Evolutionary conservation across 2,888 invertebrate genomes (phyloP).

Genomic region (Apamea anceps): DNA sequence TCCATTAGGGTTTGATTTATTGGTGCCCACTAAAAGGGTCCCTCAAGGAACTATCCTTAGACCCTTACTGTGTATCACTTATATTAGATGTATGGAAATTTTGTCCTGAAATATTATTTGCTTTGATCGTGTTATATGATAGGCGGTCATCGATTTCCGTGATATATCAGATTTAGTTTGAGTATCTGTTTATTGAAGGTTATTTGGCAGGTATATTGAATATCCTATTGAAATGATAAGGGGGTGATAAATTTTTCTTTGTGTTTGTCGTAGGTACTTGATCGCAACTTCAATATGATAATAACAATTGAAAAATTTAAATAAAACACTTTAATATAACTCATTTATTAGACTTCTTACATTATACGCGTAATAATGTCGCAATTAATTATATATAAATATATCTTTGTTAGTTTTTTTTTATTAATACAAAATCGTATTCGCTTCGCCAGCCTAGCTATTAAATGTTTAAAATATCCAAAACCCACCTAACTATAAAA

Average conservation of each 20-base stretch:
- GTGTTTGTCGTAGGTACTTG: background rate
- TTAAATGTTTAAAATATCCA: background rate
- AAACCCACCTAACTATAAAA: background rate
- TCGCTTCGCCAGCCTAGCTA: background rate
- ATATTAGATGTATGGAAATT: slow-evolving; percentile 87
- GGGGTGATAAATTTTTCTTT: background rate
- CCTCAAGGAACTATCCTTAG: slow-evolving; percentile 84
- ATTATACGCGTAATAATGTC: background rate
- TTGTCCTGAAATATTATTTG: slow-evolving; percentile 81
- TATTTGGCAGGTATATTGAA: slow-evolving; percentile 4
- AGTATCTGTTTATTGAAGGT: slow-evolving; percentile 14
- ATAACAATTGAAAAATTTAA: background rate
- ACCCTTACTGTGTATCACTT: slow-evolving; percentile 83
- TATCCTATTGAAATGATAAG: background rate
- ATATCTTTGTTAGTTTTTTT: no score
- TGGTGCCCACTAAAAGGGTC: slow-evolving; percentile 87
- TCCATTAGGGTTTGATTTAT: slow-evolving; percentile 89
- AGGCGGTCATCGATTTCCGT: slow-evolving; percentile 56
- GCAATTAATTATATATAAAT: background rate
- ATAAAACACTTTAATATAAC: background rate
- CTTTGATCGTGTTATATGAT: slow-evolving; percentile 75
- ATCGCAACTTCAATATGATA: background rate
- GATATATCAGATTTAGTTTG: slow-evolving; percentile 41
- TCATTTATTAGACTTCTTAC: background rate
- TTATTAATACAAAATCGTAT: background rate